These are phyloP conservation scores for Sisyra nigra DNA, from an alignment of 2,888 invertebrate genomes.

Conservation along the genomic window DNA sequence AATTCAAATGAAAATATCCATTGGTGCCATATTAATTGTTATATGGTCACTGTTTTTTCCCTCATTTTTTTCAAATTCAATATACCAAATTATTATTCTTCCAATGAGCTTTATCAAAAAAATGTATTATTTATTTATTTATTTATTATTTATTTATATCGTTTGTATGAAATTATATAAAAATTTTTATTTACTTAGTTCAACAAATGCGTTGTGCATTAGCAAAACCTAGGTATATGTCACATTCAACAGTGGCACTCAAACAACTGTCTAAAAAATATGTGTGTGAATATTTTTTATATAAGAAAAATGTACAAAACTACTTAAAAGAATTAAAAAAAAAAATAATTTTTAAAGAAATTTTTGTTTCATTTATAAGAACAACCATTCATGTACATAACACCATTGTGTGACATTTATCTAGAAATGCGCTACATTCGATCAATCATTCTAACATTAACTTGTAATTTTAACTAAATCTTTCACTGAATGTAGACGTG, in stretches of 20 bases:
- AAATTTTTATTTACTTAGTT: conserved; percentile 16
- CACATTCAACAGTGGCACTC: conserved; percentile 24
- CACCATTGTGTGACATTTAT: conserved; percentile 1
- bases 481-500: neutral
- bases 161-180: conserved; percentile 37
- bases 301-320: conserved; percentile 1
- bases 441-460: neutral
- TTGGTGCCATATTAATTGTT: too few species aligned
- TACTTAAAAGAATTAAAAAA: conserved; percentile 3
- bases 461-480: neutral
- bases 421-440: neutral
- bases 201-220: conserved; percentile 21
- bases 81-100: too few species aligned
- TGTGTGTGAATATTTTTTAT: conserved; percentile 3
- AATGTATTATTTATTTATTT: conserved; percentile 1
- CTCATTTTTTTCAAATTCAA: too few species aligned
- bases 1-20: too few species aligned
- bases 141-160: conserved; percentile 37
- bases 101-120: too few species aligned
- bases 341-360: neutral
- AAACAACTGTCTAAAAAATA: conserved; percentile 3
- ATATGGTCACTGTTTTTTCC: too few species aligned
- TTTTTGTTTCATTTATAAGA: neutral
- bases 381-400: neutral
- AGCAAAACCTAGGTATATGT: conserved; percentile 27